phyloP scores from a whole-genome alignment of 1,140 invertebrate genomes.

The Dreissena polymorpha region DNA sequence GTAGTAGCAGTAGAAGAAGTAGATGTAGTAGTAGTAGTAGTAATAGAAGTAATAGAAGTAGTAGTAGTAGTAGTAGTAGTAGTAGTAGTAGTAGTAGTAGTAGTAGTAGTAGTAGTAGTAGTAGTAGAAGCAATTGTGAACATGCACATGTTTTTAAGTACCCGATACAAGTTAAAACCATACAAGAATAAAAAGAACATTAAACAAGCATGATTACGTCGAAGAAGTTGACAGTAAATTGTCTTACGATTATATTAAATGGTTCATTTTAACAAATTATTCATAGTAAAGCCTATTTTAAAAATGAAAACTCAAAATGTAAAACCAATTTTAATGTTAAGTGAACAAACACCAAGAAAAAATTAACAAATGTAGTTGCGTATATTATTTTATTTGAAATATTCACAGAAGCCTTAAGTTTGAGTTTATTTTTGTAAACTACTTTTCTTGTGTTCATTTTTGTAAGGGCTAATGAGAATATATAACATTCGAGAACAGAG shows the following conservation, averaged over 20 bases:
- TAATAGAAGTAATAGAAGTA: background rate
- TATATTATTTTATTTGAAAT: too few relatives aligned
- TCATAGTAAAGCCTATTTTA: background rate
- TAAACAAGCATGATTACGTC: too few relatives aligned
- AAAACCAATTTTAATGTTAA: background rate
- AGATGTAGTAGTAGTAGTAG: background rate
- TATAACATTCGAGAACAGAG: too few relatives aligned
- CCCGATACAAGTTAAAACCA: too few relatives aligned
- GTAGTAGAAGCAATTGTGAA: background rate
- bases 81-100: background rate
- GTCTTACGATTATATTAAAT: too few relatives aligned
- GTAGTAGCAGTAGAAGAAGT: background rate
- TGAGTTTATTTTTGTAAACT: background rate
- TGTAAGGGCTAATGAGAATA: background rate
- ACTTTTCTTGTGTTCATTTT: too few relatives aligned
- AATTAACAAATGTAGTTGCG: too few relatives aligned
- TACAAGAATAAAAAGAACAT: too few relatives aligned
- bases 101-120: background rate
- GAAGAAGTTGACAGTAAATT: too few relatives aligned
- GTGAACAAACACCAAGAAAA: too few relatives aligned
- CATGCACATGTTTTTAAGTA: too few relatives aligned
- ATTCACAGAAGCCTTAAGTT: background rate
- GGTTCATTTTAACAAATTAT: too few relatives aligned
- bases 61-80: slow-evolving; percentile 4
- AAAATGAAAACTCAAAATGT: background rate